These are phyloP conservation scores for Acanthornis magna DNA, from an alignment of 2,797 vertebrate genomes.

Conservation along the genomic window DNA sequence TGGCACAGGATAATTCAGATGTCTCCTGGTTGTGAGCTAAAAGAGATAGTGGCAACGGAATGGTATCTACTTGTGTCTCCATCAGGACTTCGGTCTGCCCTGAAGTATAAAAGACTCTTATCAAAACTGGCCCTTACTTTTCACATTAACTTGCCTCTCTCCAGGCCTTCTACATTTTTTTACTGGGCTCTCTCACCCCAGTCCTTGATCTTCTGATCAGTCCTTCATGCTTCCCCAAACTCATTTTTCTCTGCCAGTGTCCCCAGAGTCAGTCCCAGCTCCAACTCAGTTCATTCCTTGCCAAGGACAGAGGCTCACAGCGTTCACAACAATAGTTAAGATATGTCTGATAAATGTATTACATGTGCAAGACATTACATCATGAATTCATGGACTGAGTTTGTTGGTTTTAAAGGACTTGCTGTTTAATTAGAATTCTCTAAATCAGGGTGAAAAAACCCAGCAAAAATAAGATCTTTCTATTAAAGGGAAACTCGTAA, in stretches of 20 bases:
- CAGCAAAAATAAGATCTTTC: background rate
- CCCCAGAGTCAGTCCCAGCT: background rate
- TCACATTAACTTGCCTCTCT: background rate
- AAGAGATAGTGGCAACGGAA: background rate
- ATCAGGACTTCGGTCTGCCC: background rate
- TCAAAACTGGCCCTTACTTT: background rate
- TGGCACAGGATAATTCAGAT: background rate
- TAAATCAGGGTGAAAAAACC: background rate
- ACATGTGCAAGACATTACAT: background rate
- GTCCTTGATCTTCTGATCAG: background rate
- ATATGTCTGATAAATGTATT: background rate
- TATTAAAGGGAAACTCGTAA: background rate
- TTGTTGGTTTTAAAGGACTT: background rate
- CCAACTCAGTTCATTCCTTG: background rate
- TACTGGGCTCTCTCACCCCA: background rate
- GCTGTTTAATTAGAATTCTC: background rate
- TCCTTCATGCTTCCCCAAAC: background rate
- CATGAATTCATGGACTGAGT: background rate
- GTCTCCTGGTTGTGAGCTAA: background rate
- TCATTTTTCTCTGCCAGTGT: background rate
- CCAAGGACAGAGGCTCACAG: background rate
- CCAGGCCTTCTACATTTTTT: background rate
- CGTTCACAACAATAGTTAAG: background rate
- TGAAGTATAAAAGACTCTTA: background rate
- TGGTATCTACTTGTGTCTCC: background rate